Base-by-base conservation (phyloP, 2,797 vertebrate genomes). In the Anguilla megastoma region DNA sequence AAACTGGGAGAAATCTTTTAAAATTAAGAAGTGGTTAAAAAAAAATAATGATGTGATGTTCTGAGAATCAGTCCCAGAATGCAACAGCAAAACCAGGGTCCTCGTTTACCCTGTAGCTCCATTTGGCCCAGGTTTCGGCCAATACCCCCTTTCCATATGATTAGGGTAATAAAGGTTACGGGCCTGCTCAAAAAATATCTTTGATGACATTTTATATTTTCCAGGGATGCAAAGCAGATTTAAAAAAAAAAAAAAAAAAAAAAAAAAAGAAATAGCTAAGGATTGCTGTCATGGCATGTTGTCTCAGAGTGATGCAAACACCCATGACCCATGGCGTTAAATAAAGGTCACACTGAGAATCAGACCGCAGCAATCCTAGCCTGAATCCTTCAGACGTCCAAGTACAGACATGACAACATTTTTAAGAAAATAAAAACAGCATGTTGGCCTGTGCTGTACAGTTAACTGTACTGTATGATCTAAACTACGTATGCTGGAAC, bases 321-420 rank as follows among this genome's bases (percentile, higher is more conserved):
- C 92, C 90, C 94, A 91, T 92, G 95, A 96, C 92, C 89, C 94
- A 86, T 96, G 95, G 94, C 95, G 96, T 96, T 95, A 95, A 96
- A 91, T 89, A 97, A 96, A 97, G 97, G 96, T 96, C 95, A 92
- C n/a, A 89, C 93, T 91, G 92, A 93, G 92, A 96, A 94, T 92
- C 91, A 92, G 92, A 93, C 90, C 85, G 88, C 89, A 90, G 91
- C 90, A 89, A 84, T 90, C 90, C 88, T 88, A 91, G 89, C n/a
- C 16, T 5, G 84, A 84, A 84, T 93, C 90, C 89, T 92, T 92
- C 89, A 54, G 36, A 92, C 88, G 76, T 84, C 91, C 54, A 52
- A 8, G 50, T 18, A 33, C 0, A 50, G 82, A 7, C 4, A 6
- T 1, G 54, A 60, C 30, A 58, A 82, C 14, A 12, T 12, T 0